Conservation (phyloP, 2,888 invertebrate species). For the Apamea monoglypha region DNA sequence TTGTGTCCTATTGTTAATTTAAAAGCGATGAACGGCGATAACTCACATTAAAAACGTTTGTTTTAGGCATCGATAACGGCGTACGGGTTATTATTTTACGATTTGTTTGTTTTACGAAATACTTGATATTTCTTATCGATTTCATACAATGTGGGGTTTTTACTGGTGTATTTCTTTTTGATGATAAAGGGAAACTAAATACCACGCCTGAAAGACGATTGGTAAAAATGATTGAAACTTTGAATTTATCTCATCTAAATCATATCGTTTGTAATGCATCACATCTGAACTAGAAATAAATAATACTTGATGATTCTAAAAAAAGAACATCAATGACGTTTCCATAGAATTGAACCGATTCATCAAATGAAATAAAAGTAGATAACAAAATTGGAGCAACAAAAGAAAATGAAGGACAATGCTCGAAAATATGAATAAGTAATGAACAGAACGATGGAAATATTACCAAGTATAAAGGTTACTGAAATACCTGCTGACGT, state of each 20-base stretch:
- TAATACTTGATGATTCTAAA: conserved; percentile 23
- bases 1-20: conserved; percentile 83
- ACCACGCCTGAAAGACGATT: conserved; percentile 20
- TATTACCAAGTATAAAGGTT: conserved; percentile 39
- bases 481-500: conserved; percentile 54
- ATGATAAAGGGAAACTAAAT: conserved; percentile 44
- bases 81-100: conserved; percentile 67
- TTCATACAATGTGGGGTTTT: conserved; percentile 46
- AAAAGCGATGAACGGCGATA: conserved; percentile 81
- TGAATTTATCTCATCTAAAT: not conserved
- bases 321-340: conserved; percentile 18
- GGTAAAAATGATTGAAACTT: not conserved
- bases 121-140: conserved; percentile 62
- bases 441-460: conserved; percentile 49
- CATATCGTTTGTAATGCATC: not conserved
- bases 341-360: conserved; percentile 37
- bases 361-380: conserved; percentile 35
- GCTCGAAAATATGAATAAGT: conserved; percentile 58
- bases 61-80: conserved; percentile 70
- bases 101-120: conserved; percentile 62
- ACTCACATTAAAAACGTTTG: conserved; percentile 77
- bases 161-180: conserved; percentile 33
- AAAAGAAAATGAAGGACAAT: conserved; percentile 58
- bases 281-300: conserved; percentile 14
- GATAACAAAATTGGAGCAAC: conserved; percentile 46